Conservation (phyloP, 2,113 vertebrate genomes). For the Cyanoramphus novaezelandiae region DNA sequence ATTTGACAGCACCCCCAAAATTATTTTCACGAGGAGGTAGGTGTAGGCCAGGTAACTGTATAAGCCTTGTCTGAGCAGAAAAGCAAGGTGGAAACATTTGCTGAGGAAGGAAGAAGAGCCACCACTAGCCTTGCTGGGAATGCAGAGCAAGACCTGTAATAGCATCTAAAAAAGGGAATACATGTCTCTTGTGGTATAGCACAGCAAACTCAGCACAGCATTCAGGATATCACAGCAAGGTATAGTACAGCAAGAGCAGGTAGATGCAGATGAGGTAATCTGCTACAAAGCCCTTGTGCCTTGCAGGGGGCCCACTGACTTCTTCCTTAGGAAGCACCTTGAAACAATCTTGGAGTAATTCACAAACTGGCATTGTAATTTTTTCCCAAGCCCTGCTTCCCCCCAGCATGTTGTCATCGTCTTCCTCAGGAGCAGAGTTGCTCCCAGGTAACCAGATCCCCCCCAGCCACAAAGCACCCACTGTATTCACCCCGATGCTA, state of each 20-base stretch:
- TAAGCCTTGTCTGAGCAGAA: neutral
- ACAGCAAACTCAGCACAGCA: neutral
- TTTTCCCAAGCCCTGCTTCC: neutral
- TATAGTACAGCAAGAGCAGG: neutral
- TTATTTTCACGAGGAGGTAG: neutral
- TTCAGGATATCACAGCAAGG: neutral
- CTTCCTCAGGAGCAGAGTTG: conserved; percentile 46
- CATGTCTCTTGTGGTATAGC: fast-evolving
- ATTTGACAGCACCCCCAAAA: neutral
- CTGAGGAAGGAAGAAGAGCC: neutral
- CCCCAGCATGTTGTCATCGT: conserved; percentile 28
- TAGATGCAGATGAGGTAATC: neutral
- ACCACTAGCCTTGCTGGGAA: neutral
- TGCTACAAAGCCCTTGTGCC: neutral
- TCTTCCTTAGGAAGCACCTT: conserved; percentile 32
- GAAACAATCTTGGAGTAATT: conserved; percentile 41
- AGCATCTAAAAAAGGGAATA: neutral
- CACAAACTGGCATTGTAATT: conserved; percentile 37
- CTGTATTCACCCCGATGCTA: conserved; percentile 67
- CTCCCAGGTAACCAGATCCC: conserved; percentile 76
- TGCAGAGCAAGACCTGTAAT: neutral
- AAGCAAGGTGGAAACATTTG: neutral
- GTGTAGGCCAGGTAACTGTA: neutral
- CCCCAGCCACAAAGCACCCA: conserved; percentile 69
- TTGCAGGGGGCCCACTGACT: neutral